Conservation (phyloP, 2,888 invertebrate species). For the Pheosia gnoma region DNA sequence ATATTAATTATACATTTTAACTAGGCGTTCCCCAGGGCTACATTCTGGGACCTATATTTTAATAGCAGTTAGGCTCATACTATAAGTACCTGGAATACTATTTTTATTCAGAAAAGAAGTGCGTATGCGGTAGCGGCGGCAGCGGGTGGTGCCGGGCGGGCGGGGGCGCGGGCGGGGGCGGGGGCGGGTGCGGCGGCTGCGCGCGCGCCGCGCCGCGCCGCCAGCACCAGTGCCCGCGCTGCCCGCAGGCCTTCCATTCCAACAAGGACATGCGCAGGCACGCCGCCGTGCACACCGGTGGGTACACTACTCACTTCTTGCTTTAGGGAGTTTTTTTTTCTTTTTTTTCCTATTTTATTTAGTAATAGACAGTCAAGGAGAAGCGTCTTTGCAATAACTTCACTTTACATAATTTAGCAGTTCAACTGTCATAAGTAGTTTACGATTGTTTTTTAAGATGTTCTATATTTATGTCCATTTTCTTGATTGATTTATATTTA, state of each 20-base stretch:
- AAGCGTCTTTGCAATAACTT: no score
- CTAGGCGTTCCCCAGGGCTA: not conserved
- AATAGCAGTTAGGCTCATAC: not conserved
- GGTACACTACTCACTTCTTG: conserved; percentile 20
- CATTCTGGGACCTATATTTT: not conserved
- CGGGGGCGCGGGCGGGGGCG: conserved; percentile 20
- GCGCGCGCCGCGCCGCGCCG: conserved; percentile 56
- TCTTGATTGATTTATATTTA: no score
- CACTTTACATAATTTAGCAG: no score
- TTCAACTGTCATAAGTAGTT: no score
- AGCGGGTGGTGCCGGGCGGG: conserved; percentile 17
- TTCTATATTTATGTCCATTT: no score
- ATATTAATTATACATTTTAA: not conserved
- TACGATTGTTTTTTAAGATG: no score
- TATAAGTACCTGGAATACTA: no score
- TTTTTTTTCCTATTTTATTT: no score
- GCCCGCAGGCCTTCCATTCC: conserved; percentile 87
- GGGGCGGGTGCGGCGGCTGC: conserved; percentile 29
- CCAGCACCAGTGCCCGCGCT: conserved; percentile 85
- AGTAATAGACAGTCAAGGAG: no score
- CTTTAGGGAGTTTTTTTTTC: no score
- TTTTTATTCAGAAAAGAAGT: conserved; percentile 45
- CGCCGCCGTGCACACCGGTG: conserved; percentile 87
- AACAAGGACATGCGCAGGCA: conserved; percentile 88
- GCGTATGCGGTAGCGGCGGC: conserved; percentile 39